Base-by-base conservation (phyloP, 1,140 invertebrate species). In the Dysdera silvatica region DNA sequence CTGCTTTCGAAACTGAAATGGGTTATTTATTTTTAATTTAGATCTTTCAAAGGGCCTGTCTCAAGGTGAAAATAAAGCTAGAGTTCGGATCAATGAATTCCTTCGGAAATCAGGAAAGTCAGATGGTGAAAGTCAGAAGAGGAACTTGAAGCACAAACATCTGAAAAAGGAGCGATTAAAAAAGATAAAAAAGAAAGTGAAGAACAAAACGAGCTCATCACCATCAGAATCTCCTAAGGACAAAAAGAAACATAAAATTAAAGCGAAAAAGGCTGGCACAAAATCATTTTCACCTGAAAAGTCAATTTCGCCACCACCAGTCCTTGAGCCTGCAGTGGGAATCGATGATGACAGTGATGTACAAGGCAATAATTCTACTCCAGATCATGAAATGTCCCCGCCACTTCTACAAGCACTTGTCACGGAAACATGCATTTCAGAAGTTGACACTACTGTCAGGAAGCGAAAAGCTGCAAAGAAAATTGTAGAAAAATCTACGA, bases 61-160 rank as follows among this genome's bases (percentile, higher is more conserved):
- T 20, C 32, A 48, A 23, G 61, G 61, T 18, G 61, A 63, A 63
- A n/a, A n/a, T n/a, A n/a, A n/a, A 51, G 51, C 33, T 55, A 56
- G 23, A 63, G 61, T 53, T 63, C 61, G 14, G 56, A 63, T 63
- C 5, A 52, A 56, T 49, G 53, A 45, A 31, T 63, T 63, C 26
- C 32, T 63, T 4, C 35, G 51, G 16, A 63, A 63, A 31, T 63
- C 61, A 2, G 56, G 61, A 24, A 63, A 63, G 24, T 1, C 56
- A 10, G 56, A 63, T 23, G 49, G 55, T 16, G 61, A 63, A 31
- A 55, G 51, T n/a, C 41, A 63, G 18, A 40, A n/a, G n/a, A n/a
- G 49, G 8, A 63, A 63, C 48, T 7, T 63, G 24, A 63, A 63
- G 16, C 61, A 63, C 24, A 63, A 63, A 24, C 52, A 47, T 4